Conservation (phyloP, 2,113 vertebrate genomes). For the Cygnus buccinator region DNA sequence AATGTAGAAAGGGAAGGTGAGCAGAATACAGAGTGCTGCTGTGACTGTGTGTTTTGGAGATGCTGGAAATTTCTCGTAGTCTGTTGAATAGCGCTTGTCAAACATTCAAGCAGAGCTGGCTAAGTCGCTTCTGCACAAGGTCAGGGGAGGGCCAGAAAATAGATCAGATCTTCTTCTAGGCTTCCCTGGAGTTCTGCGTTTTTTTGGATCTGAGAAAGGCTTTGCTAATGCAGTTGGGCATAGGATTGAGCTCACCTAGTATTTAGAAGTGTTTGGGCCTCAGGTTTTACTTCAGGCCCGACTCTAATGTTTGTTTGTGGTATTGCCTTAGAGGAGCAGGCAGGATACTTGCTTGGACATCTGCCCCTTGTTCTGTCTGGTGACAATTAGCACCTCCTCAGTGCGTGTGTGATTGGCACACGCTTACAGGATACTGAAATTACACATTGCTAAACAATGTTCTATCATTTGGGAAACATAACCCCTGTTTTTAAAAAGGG, state of each 20-base stretch:
- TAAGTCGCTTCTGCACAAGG: not conserved
- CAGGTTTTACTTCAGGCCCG: not conserved
- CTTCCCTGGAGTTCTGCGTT: not conserved
- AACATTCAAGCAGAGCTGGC: not conserved
- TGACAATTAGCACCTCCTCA: not conserved
- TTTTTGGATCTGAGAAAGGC: not conserved
- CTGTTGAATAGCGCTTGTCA: not conserved
- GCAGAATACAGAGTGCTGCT: not conserved
- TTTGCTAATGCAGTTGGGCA: not conserved
- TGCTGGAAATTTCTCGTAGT: not conserved
- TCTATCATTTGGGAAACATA: not conserved
- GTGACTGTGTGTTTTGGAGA: not conserved
- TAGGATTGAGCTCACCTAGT: not conserved
- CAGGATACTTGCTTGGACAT: not conserved
- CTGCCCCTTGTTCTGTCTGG: not conserved
- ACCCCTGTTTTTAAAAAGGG: too few species aligned
- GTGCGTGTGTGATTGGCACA: accelerated
- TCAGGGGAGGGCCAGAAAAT: not conserved
- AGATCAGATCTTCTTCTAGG: not conserved
- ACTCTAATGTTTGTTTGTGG: not conserved
- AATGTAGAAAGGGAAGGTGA: not conserved
- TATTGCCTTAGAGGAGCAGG: not conserved
- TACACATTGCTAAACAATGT: not conserved
- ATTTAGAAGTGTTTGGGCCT: not conserved
- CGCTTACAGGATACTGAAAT: not conserved